These are phyloP conservation scores for Cuculus canorus DNA, from an alignment of 2,797 vertebrate genomes.

Conservation along the genomic window DNA sequence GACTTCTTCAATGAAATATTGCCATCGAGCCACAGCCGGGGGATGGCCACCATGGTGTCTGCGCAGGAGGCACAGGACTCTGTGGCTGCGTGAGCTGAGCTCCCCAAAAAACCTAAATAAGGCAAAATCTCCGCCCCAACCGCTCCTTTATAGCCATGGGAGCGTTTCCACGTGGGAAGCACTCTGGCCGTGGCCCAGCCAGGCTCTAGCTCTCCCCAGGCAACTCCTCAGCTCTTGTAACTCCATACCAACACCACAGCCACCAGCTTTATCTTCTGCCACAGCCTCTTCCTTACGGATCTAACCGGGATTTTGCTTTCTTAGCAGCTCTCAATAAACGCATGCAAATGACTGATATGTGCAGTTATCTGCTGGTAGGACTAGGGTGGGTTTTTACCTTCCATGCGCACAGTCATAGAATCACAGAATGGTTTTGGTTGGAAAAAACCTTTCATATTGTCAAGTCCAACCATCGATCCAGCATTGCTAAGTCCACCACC, in stretches of 20 bases:
- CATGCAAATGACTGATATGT: background rate
- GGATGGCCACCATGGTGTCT: rapidly evolving
- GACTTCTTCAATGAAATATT: background rate
- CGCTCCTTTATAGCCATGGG: background rate
- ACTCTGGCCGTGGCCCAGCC: background rate
- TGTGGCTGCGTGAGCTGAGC: rapidly evolving
- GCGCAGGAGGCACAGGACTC: background rate
- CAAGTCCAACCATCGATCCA: no score
- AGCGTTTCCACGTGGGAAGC: background rate
- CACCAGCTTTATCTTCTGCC: background rate
- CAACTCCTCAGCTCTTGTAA: background rate
- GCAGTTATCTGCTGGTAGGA: rapidly evolving
- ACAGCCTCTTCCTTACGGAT: background rate
- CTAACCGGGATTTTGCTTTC: background rate
- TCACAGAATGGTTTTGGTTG: no score
- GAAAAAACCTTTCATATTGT: no score
- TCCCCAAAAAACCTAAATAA: background rate
- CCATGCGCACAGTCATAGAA: background rate
- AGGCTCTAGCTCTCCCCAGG: background rate
- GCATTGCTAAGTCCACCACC: no score
- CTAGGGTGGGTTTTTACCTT: background rate
- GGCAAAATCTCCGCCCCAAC: background rate
- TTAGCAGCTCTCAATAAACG: background rate
- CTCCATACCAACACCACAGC: background rate
- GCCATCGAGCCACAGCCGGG: no score